phyloP scores from a whole-genome alignment of 2,888 invertebrate genomes.

The Capitulum mitella region DNA sequence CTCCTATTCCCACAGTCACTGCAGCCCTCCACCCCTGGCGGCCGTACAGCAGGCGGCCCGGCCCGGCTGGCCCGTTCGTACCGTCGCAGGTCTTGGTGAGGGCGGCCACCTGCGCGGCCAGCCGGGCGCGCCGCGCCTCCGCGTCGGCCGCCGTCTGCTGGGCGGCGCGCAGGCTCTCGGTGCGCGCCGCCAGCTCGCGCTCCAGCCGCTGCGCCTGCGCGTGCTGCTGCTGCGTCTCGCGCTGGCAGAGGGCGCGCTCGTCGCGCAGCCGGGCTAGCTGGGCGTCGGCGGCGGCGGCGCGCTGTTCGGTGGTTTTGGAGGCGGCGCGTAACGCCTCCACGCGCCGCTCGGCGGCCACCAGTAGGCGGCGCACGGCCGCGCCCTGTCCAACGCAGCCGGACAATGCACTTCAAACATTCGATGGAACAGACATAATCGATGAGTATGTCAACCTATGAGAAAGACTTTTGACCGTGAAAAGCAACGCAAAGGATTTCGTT shows the following conservation, averaged over 20 bases:
- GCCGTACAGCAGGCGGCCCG: too few relatives aligned
- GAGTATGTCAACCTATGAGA: too few relatives aligned
- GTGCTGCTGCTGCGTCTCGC: conserved; percentile 11
- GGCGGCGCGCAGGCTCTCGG: background rate
- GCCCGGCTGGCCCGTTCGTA: background rate
- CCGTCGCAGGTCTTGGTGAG: background rate
- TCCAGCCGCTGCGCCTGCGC: conserved; percentile 4
- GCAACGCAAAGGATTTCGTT: too few relatives aligned
- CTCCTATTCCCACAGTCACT: too few relatives aligned
- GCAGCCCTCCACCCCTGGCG: too few relatives aligned
- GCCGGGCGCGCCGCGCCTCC: background rate
- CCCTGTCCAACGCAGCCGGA: too few relatives aligned
- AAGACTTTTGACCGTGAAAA: too few relatives aligned
- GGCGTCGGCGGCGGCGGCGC: background rate
- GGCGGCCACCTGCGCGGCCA: background rate
- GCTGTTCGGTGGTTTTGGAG: background rate
- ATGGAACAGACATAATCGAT: too few relatives aligned
- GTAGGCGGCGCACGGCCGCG: background rate
- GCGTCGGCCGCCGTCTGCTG: conserved; percentile 1
- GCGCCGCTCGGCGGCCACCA: conserved; percentile 8
- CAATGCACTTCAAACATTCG: too few relatives aligned
- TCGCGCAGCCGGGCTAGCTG: background rate
- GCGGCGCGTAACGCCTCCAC: background rate
- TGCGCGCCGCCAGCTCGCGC: conserved; percentile 11
- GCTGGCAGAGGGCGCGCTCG: background rate